Percentiles rank a stretch among this genome's conserved stretches.
Evolutionary conservation across 2,888 invertebrate species (phyloP).

Genomic region (Caenorhabditis sp.): DNA sequence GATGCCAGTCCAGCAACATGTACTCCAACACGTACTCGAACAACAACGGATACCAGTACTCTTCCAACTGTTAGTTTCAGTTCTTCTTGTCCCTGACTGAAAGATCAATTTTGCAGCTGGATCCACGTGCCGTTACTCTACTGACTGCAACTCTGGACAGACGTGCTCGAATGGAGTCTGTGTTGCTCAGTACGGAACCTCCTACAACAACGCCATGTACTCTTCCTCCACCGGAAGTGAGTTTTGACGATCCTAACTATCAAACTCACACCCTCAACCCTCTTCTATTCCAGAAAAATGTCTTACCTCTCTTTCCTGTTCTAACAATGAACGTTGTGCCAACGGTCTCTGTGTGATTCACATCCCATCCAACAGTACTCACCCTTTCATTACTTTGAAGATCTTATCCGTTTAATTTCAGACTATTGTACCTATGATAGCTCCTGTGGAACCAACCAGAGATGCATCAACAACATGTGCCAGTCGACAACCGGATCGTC

Average conservation of each 20-base stretch:
- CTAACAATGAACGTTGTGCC: slow-evolving; percentile 36
- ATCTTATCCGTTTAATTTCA: slow-evolving; percentile 9
- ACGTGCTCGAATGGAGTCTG: slow-evolving; percentile 51
- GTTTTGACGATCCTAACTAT: not conserved
- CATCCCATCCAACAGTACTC: slow-evolving; percentile 9
- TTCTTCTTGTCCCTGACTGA: not conserved
- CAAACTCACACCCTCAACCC: not conserved
- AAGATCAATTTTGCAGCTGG: slow-evolving; percentile 27
- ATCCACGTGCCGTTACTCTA: slow-evolving; percentile 49
- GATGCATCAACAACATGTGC: slow-evolving; percentile 52
- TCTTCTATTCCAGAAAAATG: slow-evolving; percentile 35
- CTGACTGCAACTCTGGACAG: slow-evolving; percentile 54
- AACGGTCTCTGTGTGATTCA: slow-evolving; percentile 34
- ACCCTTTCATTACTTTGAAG: not conserved
- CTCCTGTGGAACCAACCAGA: slow-evolving; percentile 51
- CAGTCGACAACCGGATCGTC: slow-evolving; percentile 32
- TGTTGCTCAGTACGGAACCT: slow-evolving; percentile 49
- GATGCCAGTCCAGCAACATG: slow-evolving; percentile 37
- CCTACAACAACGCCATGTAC: slow-evolving; percentile 52
- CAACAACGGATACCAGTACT: slow-evolving; percentile 29
- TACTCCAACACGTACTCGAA: slow-evolving; percentile 41
- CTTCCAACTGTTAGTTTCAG: slow-evolving; percentile 25
- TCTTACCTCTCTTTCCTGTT: slow-evolving; percentile 23
- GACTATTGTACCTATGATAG: slow-evolving; percentile 49
- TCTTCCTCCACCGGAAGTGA: slow-evolving; percentile 46